phyloP scores from a whole-genome alignment of 2,113 vertebrate genomes.

The Pseudopipra pipra region DNA sequence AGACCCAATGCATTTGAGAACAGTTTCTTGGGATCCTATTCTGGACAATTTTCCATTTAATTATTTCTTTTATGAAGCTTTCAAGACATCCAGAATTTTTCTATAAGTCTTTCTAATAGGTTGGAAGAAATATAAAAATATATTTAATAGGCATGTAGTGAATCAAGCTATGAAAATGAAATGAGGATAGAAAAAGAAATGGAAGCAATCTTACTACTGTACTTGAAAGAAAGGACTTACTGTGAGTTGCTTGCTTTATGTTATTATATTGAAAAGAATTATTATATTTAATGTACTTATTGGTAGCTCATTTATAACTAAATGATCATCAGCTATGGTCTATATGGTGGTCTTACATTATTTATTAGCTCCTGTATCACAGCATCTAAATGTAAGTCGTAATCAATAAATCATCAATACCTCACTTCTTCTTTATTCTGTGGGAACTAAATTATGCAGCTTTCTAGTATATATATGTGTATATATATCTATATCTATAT shows the following conservation, averaged over 20 bases:
- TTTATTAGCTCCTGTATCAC: background rate
- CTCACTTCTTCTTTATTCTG: background rate
- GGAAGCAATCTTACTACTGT: background rate
- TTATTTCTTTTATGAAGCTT: conserved; percentile 27
- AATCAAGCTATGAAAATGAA: conserved; percentile 29
- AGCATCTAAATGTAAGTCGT: background rate
- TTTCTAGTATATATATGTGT: background rate
- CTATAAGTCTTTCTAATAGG: background rate
- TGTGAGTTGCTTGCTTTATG: background rate
- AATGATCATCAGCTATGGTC: background rate
- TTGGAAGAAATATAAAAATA: conserved; percentile 22
- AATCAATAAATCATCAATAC: conserved; percentile 25
- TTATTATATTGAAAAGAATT: background rate
- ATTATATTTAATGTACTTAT: background rate
- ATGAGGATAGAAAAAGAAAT: background rate
- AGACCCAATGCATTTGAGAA: background rate
- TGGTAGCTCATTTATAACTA: background rate
- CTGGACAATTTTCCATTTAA: conserved; percentile 35
- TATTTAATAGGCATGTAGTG: conserved; percentile 9
- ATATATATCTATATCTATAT: background rate
- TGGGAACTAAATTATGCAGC: background rate
- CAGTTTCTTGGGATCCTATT: background rate
- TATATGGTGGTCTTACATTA: background rate
- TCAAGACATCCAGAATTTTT: background rate
- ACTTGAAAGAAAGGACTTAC: background rate